A percentile compares a stretch with the other conserved stretches of the same genome.
These are phyloP conservation scores for Schizothorax lantsangensis DNA, from an alignment of 2,797 vertebrate species.

Conservation along the genomic window DNA sequence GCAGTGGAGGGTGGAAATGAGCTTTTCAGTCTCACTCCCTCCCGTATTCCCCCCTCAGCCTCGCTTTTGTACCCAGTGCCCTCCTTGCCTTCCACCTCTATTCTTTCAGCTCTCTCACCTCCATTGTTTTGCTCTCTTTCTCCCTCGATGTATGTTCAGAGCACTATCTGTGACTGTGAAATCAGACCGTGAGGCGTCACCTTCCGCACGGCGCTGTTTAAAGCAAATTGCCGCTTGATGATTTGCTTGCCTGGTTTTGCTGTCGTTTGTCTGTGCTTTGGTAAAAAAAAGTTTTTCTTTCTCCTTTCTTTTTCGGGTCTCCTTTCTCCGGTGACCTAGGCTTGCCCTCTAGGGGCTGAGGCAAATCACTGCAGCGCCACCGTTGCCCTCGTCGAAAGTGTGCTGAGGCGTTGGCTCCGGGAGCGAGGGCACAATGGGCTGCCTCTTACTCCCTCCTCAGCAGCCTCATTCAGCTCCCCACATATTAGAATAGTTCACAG, in stretches of 20 bases:
- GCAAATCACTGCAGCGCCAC: conserved; percentile 60
- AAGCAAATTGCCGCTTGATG: conserved; percentile 44
- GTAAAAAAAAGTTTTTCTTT: conserved; percentile 32
- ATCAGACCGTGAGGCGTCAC: conserved; percentile 52
- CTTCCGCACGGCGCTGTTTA: conserved; percentile 8
- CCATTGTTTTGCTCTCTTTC: conserved; percentile 61
- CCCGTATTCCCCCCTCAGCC: conserved; percentile 64
- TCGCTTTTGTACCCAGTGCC: conserved; percentile 66
- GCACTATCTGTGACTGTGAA: conserved; percentile 67
- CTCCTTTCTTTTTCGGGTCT: conserved; percentile 52
- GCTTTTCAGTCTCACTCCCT: conserved; percentile 79
- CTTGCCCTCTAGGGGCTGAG: conserved; percentile 68
- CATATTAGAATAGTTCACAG: conserved; percentile 74
- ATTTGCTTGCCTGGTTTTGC: conserved; percentile 36
- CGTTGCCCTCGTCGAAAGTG: conserved; percentile 36
- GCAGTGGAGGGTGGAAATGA: conserved; percentile 86
- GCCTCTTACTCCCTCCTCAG: conserved; percentile 46
- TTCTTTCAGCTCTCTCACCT: conserved; percentile 61
- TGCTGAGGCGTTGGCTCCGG: conserved; percentile 34
- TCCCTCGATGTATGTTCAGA: conserved; percentile 51
- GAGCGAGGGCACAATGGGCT: conserved; percentile 52
- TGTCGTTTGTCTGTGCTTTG: conserved; percentile 55
- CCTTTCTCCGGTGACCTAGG: conserved; percentile 62
- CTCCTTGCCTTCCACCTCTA: conserved; percentile 58
- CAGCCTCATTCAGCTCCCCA: conserved; percentile 65